Evolutionary conservation across 2,113 vertebrate genomes (phyloP), one percentile per base, ranked within the genome.

Genomic region (Seriola rivoliana): DNA sequence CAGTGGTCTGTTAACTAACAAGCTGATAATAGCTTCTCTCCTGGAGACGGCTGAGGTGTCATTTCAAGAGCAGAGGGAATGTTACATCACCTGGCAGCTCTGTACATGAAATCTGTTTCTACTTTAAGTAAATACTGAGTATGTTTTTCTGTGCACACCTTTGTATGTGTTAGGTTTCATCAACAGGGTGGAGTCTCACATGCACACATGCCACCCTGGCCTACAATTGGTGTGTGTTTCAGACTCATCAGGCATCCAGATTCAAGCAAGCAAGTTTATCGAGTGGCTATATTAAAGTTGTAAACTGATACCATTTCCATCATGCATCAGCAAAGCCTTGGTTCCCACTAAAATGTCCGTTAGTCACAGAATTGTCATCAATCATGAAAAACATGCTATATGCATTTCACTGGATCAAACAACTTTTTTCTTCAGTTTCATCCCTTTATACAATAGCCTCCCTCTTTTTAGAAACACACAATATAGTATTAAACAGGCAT

Each of bases 401-500:
- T 64, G 52, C 48, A 14, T 68, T 14, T 25, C 63, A 62, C 65
- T 64, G 69, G 69, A 82, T 82, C 63, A 60, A 50, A 66, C 66
- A 65, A 65, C 0, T 8, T 68, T 46, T 42, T 74, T 8, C 40
- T 63, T 60, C 29, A 23, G 0, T 21, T 25, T 70, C 67, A 57
- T 75, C 46, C 64, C 54, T 76, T 76, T 73, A 82, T 38, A 74
- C 66, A 88, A 80, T 4, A 42, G 40, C 40, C 40, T 42, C 75
- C 19, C 73, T 72, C 55, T 68, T 54, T 65, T 85, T 91, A 85
- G 46, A 91, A 91, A 86, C 76, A 81, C 67, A 87, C 59, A 81
- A 78, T 82, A 88, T 64, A 75, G 76, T 91, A 91, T 80, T 90
- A 93, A 93, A 92, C 90, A 92, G 86, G 86, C 87, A 85, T 91